A percentile compares a stretch with the other conserved stretches of the same genome.
phyloP scores from a whole-genome alignment of 2,113 vertebrate genomes.

The Gorsachius goisagi region DNA sequence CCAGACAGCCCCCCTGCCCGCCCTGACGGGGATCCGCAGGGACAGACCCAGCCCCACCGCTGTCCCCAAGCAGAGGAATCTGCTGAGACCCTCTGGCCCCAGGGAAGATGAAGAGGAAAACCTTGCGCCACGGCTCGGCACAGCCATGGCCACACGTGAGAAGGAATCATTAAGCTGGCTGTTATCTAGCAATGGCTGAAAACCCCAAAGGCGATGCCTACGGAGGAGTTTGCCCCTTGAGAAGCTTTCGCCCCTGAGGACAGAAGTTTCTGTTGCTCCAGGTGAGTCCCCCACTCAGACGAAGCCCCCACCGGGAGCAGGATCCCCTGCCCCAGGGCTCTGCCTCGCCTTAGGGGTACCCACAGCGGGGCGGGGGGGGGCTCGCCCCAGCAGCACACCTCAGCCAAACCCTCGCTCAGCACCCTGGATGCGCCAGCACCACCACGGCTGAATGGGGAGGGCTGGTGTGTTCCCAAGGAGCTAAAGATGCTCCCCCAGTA shows the following conservation, averaged over 20 bases:
- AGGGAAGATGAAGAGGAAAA: neutral
- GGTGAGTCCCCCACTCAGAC: neutral
- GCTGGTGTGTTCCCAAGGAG: neutral
- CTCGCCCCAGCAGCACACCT: neutral
- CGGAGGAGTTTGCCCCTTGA: neutral
- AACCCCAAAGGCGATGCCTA: neutral
- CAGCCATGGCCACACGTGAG: rapidly evolving
- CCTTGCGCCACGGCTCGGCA: rapidly evolving
- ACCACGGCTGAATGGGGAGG: neutral
- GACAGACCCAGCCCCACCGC: neutral
- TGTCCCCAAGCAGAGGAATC: neutral
- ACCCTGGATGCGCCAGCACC: neutral
- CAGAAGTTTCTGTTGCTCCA: neutral
- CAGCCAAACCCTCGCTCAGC: rapidly evolving
- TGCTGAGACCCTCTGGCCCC: neutral
- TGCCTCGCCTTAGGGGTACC: neutral
- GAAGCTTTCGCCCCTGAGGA: neutral
- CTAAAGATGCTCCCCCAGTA: neutral
- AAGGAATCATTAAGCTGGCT: neutral
- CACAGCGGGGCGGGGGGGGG: no score
- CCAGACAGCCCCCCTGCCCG: neutral
- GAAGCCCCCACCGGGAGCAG: neutral
- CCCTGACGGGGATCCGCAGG: rapidly evolving
- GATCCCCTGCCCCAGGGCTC: neutral
- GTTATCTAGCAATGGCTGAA: neutral